Percentiles rank a stretch among this genome's conserved stretches.
Evolutionary conservation across 2,888 invertebrate species (phyloP).

Genomic region (Agonopterix alstromeriana): DNA sequence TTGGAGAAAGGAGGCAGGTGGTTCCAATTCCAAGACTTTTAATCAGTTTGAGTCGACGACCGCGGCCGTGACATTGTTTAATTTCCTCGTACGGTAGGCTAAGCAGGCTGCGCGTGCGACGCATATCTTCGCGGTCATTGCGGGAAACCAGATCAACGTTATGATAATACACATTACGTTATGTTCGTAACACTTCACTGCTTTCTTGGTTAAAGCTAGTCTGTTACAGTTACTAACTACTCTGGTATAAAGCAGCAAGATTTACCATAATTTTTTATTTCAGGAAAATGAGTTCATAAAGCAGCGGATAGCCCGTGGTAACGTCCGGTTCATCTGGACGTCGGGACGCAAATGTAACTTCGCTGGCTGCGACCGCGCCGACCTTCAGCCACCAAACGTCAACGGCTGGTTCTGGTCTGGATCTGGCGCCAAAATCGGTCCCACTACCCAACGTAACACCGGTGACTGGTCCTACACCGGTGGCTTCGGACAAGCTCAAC

Average conservation of each 20-base stretch:
- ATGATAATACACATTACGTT: constrained; percentile 10
- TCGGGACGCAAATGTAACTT: constrained; percentile 95
- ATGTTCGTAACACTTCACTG: neutral
- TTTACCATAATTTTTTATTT: constrained; percentile 5
- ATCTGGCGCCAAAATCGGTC: constrained; percentile 93
- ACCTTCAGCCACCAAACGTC: constrained; percentile 89
- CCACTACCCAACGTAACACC: constrained; percentile 91
- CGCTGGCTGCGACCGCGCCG: constrained; percentile 89
- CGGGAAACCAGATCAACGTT: constrained; percentile 12
- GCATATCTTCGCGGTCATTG: constrained; percentile 5
- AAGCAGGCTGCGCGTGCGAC: constrained; percentile 1
- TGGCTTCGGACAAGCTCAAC: constrained; percentile 91
- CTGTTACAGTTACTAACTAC: too few relatives aligned
- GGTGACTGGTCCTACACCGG: constrained; percentile 95
- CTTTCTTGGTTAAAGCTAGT: too few relatives aligned
- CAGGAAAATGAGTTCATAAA: constrained; percentile 92
- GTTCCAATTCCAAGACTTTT: neutral
- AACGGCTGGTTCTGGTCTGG: constrained; percentile 97
- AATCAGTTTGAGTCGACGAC: constrained; percentile 24
- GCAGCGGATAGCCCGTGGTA: constrained; percentile 88
- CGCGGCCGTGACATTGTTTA: constrained; percentile 30
- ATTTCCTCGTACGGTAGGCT: constrained; percentile 10
- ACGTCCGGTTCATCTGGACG: constrained; percentile 91
- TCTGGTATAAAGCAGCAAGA: too few relatives aligned
- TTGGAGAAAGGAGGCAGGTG: neutral